Base-by-base conservation (phyloP, 2,113 vertebrate genomes). In the Trichechus manatus region DNA sequence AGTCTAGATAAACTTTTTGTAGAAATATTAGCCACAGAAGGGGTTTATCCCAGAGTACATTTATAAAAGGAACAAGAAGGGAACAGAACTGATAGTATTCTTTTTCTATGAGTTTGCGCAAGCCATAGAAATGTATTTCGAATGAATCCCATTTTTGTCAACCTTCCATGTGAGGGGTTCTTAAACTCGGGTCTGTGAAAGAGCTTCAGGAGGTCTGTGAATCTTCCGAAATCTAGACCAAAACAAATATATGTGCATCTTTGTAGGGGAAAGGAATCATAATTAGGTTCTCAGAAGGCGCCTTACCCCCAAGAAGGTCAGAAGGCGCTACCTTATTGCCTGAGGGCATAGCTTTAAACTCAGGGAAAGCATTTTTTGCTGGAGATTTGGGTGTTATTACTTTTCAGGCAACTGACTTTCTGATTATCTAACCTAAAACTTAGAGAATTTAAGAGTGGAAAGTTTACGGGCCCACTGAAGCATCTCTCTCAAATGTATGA, bases 1-100 rank as follows among this genome's bases (percentile, higher is more conserved):
- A 75, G 3, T 86, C 68, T 72, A 92, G 75, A 63, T 80, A 42
- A 64, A 77, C 11, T 87, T 56, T 82, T 56, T 79, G 39, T 91
- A 87, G 63, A 93, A 97, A 84, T 17, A 36, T 84, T 75, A 96
- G 66, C 11, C 84, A 88, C 27, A 89, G 5, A 33, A 83, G 9
- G 22, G 5, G 17, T 82, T 83, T 82, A 64, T 42, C 13, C 56
- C 80, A 89, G 63, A 74, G 31, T 42, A 20, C 56, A 59, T 36
- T 68, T 63, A 23, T 50, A 50, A 90, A 80, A 72, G n/a, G 39
- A 64, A 44, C 3, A 72, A 6, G 33, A 56, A 84, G 44, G 44
- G 36, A 27, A 53, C 17, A 68, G 7, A 44, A 29, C 11, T 33
- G 5, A 36, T 10, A 56, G 86, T 33, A 44, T 83, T 87, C 78